Evolutionary conservation across 2,797 vertebrate genomes (phyloP).

Genomic region (Karalla daura): DNA sequence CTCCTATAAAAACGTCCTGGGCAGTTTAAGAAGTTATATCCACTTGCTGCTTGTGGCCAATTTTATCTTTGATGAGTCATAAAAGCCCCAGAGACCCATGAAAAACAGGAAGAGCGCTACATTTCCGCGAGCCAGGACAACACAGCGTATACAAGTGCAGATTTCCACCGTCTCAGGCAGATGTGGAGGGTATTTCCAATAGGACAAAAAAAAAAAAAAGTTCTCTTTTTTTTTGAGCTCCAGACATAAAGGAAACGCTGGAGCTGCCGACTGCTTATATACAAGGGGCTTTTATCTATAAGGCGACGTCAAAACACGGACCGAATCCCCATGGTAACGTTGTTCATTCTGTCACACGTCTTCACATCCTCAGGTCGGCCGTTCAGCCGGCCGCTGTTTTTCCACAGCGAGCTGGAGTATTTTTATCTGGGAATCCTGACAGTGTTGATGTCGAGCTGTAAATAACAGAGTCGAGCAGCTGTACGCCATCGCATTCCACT

Average conservation of each 20-base stretch:
- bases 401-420: conserved; percentile 67
- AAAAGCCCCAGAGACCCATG: conserved; percentile 14
- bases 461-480: conserved; percentile 73
- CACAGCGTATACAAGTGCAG: conserved; percentile 7
- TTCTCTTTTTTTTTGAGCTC: background rate
- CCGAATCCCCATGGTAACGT: conserved; percentile 18
- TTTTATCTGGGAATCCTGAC: conserved; percentile 73
- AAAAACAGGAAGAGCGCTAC: conserved; percentile 5
- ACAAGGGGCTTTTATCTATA: conserved; percentile 26
- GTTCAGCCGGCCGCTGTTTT: conserved; percentile 57
- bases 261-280: conserved; percentile 26
- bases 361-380: conserved; percentile 17
- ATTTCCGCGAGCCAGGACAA: conserved; percentile 19
- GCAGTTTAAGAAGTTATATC: conserved; percentile 19
- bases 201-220: background rate
- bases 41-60: conserved; percentile 17
- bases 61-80: conserved; percentile 27
- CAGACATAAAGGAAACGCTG: conserved; percentile 26
- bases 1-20: conserved; percentile 24
- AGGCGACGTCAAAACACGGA: conserved; percentile 38
- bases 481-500: conserved; percentile 69
- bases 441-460: conserved; percentile 65
- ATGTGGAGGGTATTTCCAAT: background rate
- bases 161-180: conserved; percentile 3
- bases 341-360: conserved; percentile 5